Conservation (phyloP, 30 jellyfish, hydroid and myxozoan genomes). For the Aurelia coerulea region DNA sequence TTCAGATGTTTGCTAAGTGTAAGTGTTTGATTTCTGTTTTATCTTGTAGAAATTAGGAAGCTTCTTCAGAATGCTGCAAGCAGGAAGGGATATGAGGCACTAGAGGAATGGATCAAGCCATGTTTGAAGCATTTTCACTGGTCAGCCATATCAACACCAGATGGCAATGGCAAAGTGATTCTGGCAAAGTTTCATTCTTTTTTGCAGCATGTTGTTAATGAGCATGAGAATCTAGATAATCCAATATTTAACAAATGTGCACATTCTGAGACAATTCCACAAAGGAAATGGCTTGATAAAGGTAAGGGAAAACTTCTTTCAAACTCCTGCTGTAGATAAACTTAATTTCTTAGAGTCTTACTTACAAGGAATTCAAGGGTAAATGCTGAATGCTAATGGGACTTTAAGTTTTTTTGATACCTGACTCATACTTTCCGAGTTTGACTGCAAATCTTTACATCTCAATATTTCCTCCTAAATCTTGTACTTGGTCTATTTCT, state of each 20-base stretch:
- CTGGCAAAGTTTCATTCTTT: constrained; percentile 32
- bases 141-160: constrained; percentile 14
- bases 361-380: no score
- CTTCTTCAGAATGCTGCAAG: constrained; percentile 15
- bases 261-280: constrained; percentile 11
- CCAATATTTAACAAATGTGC: constrained; percentile 13
- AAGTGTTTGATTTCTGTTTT: not conserved
- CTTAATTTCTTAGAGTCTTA: no score
- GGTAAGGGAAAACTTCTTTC: no score
- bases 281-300: constrained; percentile 25
- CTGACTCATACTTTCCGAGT: no score
- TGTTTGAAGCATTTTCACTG: constrained; percentile 3
- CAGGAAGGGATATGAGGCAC: constrained; percentile 14
- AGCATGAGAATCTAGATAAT: constrained; percentile 13
- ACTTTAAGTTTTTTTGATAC: no score
- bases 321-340: no score
- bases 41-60: constrained; percentile 9
- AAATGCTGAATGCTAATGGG: no score
- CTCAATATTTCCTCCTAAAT: no score
- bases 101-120: constrained; percentile 15
- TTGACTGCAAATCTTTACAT: no score
- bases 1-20: not conserved
- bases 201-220: constrained; percentile 15
- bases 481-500: no score
- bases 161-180: constrained; percentile 29